phyloP scores from a whole-genome alignment of 2,797 vertebrate species.

The Platalea minor region DNA sequence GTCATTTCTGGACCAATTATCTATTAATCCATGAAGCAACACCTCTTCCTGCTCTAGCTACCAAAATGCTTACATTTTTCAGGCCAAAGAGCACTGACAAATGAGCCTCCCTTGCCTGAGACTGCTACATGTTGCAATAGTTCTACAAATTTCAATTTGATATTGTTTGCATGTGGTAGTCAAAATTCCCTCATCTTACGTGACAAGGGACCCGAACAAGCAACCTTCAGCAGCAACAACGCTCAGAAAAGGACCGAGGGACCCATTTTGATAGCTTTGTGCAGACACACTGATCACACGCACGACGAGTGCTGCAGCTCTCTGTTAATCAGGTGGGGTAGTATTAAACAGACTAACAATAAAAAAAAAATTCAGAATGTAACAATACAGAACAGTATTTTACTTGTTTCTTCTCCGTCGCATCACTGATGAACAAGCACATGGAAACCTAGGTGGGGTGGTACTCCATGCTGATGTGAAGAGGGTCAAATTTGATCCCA shows the following conservation, averaged over 20 bases:
- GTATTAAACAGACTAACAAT: neutral
- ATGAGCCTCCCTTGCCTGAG: accelerated
- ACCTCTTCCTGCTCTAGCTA: neutral
- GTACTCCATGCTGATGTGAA: neutral
- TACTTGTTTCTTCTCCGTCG: neutral
- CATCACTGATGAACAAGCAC: neutral
- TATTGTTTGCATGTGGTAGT: neutral
- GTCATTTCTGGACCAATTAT: neutral
- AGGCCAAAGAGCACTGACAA: neutral
- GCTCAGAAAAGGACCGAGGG: neutral
- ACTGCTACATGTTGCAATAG: neutral
- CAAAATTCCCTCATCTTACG: neutral
- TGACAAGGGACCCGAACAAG: neutral
- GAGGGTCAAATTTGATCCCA: neutral
- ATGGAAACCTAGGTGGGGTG: neutral
- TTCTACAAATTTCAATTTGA: neutral
- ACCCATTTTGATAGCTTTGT: neutral
- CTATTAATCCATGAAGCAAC: neutral
- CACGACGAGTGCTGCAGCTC: neutral
- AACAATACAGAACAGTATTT: neutral
- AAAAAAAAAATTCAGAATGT: neutral
- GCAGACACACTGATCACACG: neutral
- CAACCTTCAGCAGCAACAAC: neutral
- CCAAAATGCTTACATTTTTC: neutral
- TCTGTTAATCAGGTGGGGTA: neutral